These are phyloP conservation scores for Anisognathus igniventris DNA, from an alignment of 2,797 vertebrate genomes.

Conservation along the genomic window DNA sequence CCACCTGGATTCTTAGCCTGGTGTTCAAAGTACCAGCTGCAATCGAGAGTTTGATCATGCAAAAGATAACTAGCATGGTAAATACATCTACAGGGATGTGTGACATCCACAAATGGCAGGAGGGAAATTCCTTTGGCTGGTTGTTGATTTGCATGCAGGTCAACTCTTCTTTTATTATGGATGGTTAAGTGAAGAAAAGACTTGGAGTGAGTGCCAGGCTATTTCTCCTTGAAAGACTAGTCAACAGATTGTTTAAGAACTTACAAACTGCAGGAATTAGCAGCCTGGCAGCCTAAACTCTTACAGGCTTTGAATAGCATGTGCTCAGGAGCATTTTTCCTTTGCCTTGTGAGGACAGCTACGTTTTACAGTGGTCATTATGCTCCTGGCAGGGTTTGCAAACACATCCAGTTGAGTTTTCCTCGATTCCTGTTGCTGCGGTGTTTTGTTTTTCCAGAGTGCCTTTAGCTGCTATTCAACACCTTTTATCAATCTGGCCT, in stretches of 20 bases:
- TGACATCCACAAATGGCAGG: background rate
- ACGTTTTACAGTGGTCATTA: background rate
- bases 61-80: background rate
- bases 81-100: background rate
- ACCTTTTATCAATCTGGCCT: background rate
- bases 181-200: background rate
- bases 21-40: background rate
- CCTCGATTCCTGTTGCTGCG: fast-evolving
- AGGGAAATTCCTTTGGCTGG: background rate
- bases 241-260: background rate
- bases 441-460: background rate
- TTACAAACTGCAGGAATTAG: background rate
- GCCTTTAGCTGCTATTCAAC: background rate
- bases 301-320: background rate
- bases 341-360: background rate
- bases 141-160: background rate
- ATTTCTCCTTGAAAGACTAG: background rate
- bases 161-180: background rate
- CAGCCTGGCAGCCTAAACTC: background rate
- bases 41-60: background rate
- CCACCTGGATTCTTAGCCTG: background rate
- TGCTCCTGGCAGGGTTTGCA: background rate
- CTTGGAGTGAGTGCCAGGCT: background rate
- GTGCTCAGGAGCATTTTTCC: background rate
- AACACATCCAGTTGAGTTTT: fast-evolving